Percentiles rank a stretch among this genome's conserved stretches.
These are phyloP conservation scores for Antennarius striatus DNA, from an alignment of 2,113 vertebrate species.

Conservation along the genomic window DNA sequence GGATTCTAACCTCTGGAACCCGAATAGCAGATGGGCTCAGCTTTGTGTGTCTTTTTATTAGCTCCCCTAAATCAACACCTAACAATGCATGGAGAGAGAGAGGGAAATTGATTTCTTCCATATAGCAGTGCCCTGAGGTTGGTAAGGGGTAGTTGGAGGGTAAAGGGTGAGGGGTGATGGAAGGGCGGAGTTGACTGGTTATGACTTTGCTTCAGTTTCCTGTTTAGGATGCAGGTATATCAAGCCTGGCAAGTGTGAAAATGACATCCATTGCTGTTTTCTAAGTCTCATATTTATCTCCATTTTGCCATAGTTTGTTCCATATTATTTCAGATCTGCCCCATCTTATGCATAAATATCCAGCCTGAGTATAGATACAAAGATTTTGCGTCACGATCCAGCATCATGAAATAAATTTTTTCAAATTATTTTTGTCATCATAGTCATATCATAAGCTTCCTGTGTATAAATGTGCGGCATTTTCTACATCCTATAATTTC, in stretches of 20 bases:
- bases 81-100: constrained; percentile 71
- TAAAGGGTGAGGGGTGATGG: constrained; percentile 60
- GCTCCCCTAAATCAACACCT: constrained; percentile 77
- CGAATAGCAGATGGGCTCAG: constrained; percentile 76
- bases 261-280: constrained; percentile 27
- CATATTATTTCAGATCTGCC: constrained; percentile 35
- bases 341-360: constrained; percentile 28
- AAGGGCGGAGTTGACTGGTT: constrained; percentile 54
- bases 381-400: constrained; percentile 25
- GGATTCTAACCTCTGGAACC: constrained; percentile 74
- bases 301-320: constrained; percentile 43
- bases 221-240: constrained; percentile 35
- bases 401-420: constrained; percentile 16
- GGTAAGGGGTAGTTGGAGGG: constrained; percentile 61
- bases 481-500: constrained; percentile 32
- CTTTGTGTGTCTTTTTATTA: constrained; percentile 80
- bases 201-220: constrained; percentile 64
- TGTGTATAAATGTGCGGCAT: constrained; percentile 20
- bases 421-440: constrained; percentile 25
- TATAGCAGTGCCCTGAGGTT: constrained; percentile 63
- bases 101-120: constrained; percentile 73
- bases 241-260: constrained; percentile 33
- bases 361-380: background rate
- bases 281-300: constrained; percentile 35
- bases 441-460: constrained; percentile 48